Evolutionary conservation across 2,797 vertebrate genomes (phyloP).

Genomic region (Garrulus glandarius): DNA sequence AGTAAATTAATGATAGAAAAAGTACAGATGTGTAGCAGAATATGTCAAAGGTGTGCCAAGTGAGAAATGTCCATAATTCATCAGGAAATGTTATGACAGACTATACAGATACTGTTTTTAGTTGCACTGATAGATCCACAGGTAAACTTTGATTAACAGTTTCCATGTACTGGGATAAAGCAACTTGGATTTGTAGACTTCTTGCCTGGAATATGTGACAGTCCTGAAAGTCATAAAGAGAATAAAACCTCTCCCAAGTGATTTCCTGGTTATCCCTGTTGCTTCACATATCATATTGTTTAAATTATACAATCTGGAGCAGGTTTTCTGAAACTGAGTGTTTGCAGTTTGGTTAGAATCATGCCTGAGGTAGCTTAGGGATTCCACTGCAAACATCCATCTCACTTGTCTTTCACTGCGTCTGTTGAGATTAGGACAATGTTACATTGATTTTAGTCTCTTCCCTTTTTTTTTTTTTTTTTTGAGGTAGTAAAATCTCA

Average conservation of each 20-base stretch:
- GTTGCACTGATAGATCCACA: neutral
- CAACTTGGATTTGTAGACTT: neutral
- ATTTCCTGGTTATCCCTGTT: neutral
- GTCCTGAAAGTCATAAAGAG: neutral
- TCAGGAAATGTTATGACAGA: neutral
- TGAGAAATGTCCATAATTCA: neutral
- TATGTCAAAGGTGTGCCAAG: neutral
- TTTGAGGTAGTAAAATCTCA: neutral
- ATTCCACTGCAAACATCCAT: neutral
- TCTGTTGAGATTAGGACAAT: neutral
- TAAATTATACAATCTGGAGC: neutral
- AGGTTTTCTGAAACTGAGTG: neutral
- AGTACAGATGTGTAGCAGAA: neutral
- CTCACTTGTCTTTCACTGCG: neutral
- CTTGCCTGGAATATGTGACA: fast-evolving
- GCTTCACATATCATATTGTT: neutral
- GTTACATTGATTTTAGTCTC: neutral
- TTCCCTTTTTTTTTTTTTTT: neutral
- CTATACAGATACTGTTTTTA: neutral
- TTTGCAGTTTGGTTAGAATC: neutral
- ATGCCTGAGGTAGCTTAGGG: neutral
- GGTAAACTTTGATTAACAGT: neutral
- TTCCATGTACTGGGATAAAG: neutral
- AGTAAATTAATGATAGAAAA: neutral
- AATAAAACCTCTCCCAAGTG: neutral